These are phyloP conservation scores for Rhaphigaster nebulosa DNA, from an alignment of 2,888 invertebrate genomes.

Conservation along the genomic window DNA sequence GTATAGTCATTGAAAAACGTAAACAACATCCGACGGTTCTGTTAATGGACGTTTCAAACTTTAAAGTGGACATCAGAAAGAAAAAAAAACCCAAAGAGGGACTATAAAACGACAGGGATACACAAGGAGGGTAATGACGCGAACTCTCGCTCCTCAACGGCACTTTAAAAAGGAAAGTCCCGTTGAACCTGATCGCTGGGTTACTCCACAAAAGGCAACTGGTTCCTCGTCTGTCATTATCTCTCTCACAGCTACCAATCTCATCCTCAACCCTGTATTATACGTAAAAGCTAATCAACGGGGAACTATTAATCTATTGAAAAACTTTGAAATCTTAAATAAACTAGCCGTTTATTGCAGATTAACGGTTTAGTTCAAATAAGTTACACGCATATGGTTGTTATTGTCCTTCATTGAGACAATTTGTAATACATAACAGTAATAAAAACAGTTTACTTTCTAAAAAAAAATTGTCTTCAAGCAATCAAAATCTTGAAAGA, in stretches of 20 bases:
- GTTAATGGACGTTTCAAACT: not conserved
- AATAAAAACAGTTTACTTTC: too few species aligned
- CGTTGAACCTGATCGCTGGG: slow-evolving; percentile 9
- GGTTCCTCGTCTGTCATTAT: not conserved
- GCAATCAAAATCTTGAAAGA: too few species aligned
- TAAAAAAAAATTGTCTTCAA: too few species aligned
- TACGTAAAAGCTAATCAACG: not conserved
- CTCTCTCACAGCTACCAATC: not conserved
- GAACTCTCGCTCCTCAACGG: not conserved
- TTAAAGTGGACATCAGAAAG: not conserved
- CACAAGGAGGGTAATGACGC: slow-evolving; percentile 5
- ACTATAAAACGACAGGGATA: not conserved
- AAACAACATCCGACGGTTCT: not conserved
- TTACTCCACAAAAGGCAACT: not conserved
- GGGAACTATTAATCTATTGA: not conserved
- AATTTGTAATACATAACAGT: too few species aligned
- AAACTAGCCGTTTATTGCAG: not conserved
- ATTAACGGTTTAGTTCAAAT: not conserved
- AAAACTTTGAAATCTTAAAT: not conserved
- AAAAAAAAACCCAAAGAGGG: not conserved
- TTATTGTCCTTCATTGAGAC: too few species aligned
- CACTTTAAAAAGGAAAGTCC: slow-evolving; percentile 26
- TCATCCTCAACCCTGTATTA: not conserved
- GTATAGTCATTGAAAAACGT: not conserved
- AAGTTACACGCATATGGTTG: too few species aligned